Percentiles rank a stretch among this genome's conserved stretches.
Evolutionary conservation across 2,888 invertebrate genomes (phyloP).

Genomic region (Cephus runcator): DNA sequence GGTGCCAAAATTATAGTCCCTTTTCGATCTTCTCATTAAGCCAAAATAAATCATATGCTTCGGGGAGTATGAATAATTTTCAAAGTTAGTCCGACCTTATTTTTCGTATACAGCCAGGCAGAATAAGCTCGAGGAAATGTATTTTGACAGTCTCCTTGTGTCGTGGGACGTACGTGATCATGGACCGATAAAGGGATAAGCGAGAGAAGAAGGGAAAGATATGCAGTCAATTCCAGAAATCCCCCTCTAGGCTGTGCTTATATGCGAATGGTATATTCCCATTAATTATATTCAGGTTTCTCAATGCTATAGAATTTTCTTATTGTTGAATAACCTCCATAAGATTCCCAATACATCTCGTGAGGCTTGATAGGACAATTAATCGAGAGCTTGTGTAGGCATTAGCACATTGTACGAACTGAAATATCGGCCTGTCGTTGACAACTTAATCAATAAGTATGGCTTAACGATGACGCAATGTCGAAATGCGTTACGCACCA

Average conservation of each 20-base stretch:
- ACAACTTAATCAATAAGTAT: neutral
- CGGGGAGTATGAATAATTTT: neutral
- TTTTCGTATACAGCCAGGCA: neutral
- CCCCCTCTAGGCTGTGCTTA: neutral
- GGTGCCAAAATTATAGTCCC: neutral
- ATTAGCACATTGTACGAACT: neutral
- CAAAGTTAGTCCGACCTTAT: neutral
- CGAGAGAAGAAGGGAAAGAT: neutral
- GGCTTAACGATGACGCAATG: neutral
- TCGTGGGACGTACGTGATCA: neutral
- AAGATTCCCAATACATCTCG: neutral
- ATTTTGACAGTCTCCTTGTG: neutral
- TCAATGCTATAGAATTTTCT: neutral
- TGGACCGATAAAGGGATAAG: neutral
- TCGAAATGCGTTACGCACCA: neutral
- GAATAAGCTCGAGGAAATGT: neutral
- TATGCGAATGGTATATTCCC: neutral
- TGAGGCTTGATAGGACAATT: neutral
- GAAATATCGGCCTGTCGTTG: neutral
- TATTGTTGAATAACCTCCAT: neutral
- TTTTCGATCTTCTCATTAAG: no score
- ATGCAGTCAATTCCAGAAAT: neutral
- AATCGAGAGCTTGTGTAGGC: neutral
- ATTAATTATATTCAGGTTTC: neutral
- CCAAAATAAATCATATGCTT: neutral